phyloP scores from a whole-genome alignment of 35 echinoderm and acorn worm species.

The Apostichopus californicus region DNA sequence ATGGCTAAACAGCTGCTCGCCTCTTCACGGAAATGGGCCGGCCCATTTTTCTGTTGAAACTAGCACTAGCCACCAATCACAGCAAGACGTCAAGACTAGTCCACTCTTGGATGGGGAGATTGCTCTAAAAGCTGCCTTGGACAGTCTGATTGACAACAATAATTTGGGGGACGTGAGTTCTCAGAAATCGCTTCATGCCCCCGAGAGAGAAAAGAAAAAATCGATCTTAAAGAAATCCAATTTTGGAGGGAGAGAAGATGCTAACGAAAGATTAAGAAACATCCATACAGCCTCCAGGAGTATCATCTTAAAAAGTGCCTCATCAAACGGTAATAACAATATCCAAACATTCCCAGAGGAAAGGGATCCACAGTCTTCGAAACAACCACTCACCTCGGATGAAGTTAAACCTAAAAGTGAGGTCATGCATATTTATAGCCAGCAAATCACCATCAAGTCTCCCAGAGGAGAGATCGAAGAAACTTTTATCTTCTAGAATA shows the following conservation, averaged over 20 bases:
- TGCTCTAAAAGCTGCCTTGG: constrained; percentile 4
- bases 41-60: neutral
- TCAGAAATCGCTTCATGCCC: neutral
- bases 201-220: neutral
- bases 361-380: neutral
- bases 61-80: neutral
- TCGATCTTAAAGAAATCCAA: neutral
- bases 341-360: neutral
- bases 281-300: neutral
- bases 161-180: neutral
- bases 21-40: neutral
- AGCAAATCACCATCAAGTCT: constrained; percentile 40
- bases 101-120: constrained; percentile 15
- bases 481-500: constrained; percentile 31
- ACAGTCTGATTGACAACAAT: constrained; percentile 16
- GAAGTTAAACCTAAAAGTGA: neutral
- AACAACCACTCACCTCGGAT: neutral
- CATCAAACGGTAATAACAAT: neutral
- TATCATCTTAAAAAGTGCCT: constrained; percentile 14
- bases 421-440: constrained; percentile 15
- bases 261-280: neutral
- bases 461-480: constrained; percentile 45
- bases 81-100: neutral
- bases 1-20: neutral
- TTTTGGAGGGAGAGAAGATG: neutral